Base-by-base conservation (phyloP, 2,888 invertebrate species). In the Eupithecia tripunctaria region DNA sequence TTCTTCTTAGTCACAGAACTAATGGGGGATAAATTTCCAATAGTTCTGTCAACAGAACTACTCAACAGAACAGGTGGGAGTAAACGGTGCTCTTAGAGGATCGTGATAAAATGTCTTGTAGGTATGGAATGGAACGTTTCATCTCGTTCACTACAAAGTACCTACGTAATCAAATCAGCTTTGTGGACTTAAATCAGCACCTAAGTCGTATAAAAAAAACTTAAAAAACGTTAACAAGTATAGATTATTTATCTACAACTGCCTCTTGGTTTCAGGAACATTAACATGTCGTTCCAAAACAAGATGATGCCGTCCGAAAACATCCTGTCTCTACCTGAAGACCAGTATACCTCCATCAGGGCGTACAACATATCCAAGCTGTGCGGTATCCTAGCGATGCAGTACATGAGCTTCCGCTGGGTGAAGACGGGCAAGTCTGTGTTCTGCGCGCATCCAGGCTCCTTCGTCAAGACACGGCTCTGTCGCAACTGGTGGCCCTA, bases 311-410 rank as follows among this genome's bases (percentile, higher is more conserved):
- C 96, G 41, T 92, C 92, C 7, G 88, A 94, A 72, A 94, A 95
- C 32, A 91, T 94, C 75, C 89, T 99, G 36, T 98, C 98, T 0
- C 96, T 98, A 0, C 95, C 96, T 0, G 88, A 95, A 25, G 90
- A 95, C 21, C 95, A 96, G 75, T 99, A 97, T 89, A 97, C 97
- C 90, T 96, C 97, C 72, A 97, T 98, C 95, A 96, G 95, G 88
- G 97, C 98, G 2, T 99, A 99, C 88, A 98, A 99, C 86, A 96
- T 97, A 86, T 97, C 97, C 0, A 99, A 99, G 90, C 91, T 99
- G 59, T 98, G 98, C 88, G 97, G 97, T 83, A 93, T 98, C 62
- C 90, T 98, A n/a, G 86, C 89, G 29, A 91, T 92, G 92, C 92
- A 90, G 60, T 89, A 90, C 86, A 91, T 99, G 70, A 96, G 97